Conservation (phyloP, 2,113 vertebrate genomes). For the Struthio camelus region DNA sequence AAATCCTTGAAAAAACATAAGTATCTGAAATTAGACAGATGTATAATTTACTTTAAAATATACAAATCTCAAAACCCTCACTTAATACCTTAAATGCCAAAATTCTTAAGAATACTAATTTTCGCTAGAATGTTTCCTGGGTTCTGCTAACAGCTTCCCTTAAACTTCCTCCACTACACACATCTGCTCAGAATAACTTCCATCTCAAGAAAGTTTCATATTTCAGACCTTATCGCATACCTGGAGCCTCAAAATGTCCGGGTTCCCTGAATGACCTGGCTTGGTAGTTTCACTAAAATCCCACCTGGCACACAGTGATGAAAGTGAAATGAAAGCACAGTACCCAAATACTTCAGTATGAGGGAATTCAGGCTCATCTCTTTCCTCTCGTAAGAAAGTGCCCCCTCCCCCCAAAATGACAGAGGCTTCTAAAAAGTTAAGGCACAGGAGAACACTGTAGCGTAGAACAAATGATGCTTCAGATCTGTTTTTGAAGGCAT, state of each 20-base stretch:
- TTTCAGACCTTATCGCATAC: background rate
- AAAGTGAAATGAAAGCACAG: background rate
- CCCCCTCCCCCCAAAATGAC: fast-evolving
- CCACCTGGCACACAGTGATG: background rate
- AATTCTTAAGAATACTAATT: background rate
- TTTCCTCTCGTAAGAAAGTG: background rate
- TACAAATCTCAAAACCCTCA: background rate
- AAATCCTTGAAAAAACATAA: background rate
- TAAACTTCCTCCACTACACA: background rate
- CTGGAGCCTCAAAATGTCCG: background rate
- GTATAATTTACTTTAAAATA: background rate
- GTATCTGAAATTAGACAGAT: background rate
- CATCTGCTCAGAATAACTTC: background rate
- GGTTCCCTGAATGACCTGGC: background rate
- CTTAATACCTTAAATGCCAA: background rate
- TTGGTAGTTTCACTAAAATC: background rate
- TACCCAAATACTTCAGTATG: too few species aligned
- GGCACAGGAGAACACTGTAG: background rate
- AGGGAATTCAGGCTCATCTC: background rate
- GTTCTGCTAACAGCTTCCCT: background rate
- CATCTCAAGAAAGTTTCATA: background rate
- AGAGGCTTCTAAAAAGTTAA: background rate
- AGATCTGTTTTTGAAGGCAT: background rate
- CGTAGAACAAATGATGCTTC: background rate
- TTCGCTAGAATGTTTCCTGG: background rate